These are phyloP conservation scores for Tenthredo mesomela DNA, from an alignment of 2,888 invertebrate species.

Conservation along the genomic window DNA sequence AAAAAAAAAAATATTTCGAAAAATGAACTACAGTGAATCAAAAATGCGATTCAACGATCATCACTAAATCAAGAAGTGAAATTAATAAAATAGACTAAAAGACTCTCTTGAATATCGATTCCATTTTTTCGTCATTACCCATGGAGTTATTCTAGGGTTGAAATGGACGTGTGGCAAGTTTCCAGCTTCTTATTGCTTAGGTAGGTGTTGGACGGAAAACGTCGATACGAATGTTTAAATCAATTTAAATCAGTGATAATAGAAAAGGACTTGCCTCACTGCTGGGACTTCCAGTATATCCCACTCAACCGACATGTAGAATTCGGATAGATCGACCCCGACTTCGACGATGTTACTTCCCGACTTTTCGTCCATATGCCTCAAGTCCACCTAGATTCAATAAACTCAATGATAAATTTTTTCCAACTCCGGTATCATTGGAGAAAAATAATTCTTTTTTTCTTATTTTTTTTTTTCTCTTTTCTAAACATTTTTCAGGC, in stretches of 20 bases:
- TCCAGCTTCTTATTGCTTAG: background rate
- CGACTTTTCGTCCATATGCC: slow-evolving; percentile 94
- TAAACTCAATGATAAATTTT: background rate
- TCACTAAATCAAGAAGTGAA: no score
- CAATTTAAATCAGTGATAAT: background rate
- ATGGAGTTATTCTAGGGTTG: background rate
- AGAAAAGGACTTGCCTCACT: slow-evolving; percentile 84
- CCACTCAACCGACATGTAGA: slow-evolving; percentile 99
- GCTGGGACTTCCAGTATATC: slow-evolving; percentile 98
- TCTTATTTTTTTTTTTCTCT: background rate
- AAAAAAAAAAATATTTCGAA: background rate
- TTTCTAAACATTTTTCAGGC: no score
- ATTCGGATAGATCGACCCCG: slow-evolving; percentile 98
- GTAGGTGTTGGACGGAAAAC: background rate
- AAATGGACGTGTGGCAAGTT: background rate
- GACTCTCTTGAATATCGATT: background rate
- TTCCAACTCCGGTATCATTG: background rate
- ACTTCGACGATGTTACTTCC: slow-evolving; percentile 94
- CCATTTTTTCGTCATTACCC: background rate
- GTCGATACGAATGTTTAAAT: background rate
- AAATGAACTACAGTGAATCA: background rate
- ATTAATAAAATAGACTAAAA: background rate
- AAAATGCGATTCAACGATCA: background rate
- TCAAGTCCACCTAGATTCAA: slow-evolving; percentile 88
- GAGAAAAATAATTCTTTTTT: background rate